These are phyloP conservation scores for Drosophila trapezifrons DNA, from an alignment of 1,140 invertebrate species.

Conservation along the genomic window DNA sequence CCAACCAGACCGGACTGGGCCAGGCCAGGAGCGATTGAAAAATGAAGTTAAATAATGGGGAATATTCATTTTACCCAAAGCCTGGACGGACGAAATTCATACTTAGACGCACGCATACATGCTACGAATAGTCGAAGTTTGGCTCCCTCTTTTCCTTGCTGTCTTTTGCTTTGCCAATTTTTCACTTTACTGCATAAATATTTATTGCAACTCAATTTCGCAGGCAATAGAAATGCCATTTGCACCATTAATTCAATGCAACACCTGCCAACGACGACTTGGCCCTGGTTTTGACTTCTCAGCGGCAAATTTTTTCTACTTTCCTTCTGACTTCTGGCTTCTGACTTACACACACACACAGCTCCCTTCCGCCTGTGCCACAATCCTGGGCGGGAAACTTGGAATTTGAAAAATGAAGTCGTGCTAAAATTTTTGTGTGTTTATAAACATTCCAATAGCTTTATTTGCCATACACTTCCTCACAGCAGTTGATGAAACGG, in stretches of 20 bases:
- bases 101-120: slow-evolving; percentile 31
- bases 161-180: slow-evolving; percentile 77
- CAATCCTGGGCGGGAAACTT: slow-evolving; percentile 32
- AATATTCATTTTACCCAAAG: slow-evolving; percentile 77
- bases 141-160: slow-evolving; percentile 13
- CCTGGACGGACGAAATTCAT: slow-evolving; percentile 47
- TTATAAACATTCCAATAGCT: slow-evolving; percentile 76
- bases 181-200: slow-evolving; percentile 82
- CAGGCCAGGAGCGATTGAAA: slow-evolving; percentile 37
- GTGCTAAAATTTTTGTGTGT: slow-evolving; percentile 74
- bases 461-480: slow-evolving; percentile 58
- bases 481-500: slow-evolving; percentile 7
- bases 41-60: slow-evolving; percentile 66
- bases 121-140: background rate
- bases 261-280: slow-evolving; percentile 79
- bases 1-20: background rate
- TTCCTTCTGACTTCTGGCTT: background rate
- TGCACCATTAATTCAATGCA: slow-evolving; percentile 82
- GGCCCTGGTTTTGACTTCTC: slow-evolving; percentile 58
- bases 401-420: slow-evolving; percentile 81
- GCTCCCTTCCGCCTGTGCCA: background rate
- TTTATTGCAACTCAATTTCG: slow-evolving; percentile 82
- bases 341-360: slow-evolving; percentile 10
- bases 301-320: slow-evolving; percentile 41
- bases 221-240: slow-evolving; percentile 82